phyloP scores from a whole-genome alignment of 2,888 invertebrate species.

The Hedya salicella region DNA sequence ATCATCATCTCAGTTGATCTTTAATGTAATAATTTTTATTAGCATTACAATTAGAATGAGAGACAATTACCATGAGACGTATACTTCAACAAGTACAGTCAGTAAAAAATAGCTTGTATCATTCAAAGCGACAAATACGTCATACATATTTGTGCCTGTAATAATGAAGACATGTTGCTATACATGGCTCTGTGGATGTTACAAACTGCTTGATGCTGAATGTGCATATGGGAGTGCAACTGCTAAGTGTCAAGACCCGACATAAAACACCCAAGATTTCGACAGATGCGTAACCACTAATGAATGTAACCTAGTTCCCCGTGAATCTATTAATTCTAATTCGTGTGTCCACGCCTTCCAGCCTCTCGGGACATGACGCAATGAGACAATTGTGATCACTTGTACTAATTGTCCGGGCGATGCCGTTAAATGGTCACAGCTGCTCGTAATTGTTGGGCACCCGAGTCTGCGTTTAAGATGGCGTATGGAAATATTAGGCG shows the following conservation, averaged over 20 bases:
- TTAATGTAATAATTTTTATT: too few relatives aligned
- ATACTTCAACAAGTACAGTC: too few relatives aligned
- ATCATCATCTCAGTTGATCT: too few relatives aligned
- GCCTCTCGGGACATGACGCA: conserved; percentile 70
- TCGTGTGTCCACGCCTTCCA: conserved; percentile 59
- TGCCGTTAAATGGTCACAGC: conserved; percentile 73
- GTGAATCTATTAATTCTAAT: conserved; percentile 75
- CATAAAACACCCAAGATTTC: conserved; percentile 19
- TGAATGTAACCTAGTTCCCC: conserved; percentile 61
- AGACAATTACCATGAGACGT: too few relatives aligned
- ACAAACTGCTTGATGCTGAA: too few relatives aligned
- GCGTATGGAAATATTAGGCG: conserved; percentile 39
- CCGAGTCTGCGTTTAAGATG: conserved; percentile 24
- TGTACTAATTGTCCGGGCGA: conserved; percentile 75
- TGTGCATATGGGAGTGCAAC: background rate
- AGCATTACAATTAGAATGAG: too few relatives aligned
- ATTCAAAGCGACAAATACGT: too few relatives aligned
- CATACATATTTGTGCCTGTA: too few relatives aligned
- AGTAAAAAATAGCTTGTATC: too few relatives aligned
- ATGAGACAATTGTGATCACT: conserved; percentile 77
- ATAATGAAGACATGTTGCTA: too few relatives aligned
- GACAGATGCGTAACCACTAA: conserved; percentile 35
- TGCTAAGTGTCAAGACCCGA: background rate
- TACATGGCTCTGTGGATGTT: too few relatives aligned
- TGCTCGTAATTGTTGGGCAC: conserved; percentile 74